Evolutionary conservation across 2,797 vertebrate species (phyloP), one percentile per base, ranked within the genome.

Genomic region (Acrossocheilus fasciatus): DNA sequence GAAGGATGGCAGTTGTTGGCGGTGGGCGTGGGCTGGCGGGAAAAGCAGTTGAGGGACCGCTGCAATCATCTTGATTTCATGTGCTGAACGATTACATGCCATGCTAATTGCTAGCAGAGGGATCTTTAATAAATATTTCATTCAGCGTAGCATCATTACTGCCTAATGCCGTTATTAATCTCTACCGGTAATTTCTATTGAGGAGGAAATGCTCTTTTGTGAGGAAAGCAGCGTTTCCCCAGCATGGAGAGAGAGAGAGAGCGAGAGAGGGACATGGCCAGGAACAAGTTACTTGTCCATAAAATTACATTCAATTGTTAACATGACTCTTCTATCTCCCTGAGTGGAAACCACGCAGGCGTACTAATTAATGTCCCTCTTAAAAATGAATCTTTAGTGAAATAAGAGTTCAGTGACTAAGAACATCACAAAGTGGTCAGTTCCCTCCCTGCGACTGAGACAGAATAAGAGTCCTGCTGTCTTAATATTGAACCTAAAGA

Each of bases 91-190:
- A 96, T 95, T 94, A 96, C 94, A 95, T 93, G 93, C 92, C 93
- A 94, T 93, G 92, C 94, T 96, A 96, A 96, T 96, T 96, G 95
- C 95, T 95, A 96, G 95, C 95, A 95, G 94, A 95, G 96, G 95
- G 95, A 96, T 96, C 93, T 96, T 96, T 96, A 96, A 96, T 96
- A 96, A 96, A 96, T 96, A 95, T 95, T 96, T 95, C 93, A 96
- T 95, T 95, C 93, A 90, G 91, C 88, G 91, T 93, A 93, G 94
- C 95, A 96, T 95, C 95, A 95, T 96, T 96, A 96, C 94, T 91
- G 93, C 91, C 94, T 96, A 95, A 95, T 95, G 93, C 93, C 91
- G 93, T 96, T 96, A 95, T 96, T 96, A 95, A 96, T 96, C 95
- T 96, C 92, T 90, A 91, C 94, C 91, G 91, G 94, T 95, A 94